Evolutionary conservation across 2,888 invertebrate genomes (phyloP).

Genomic region (Leptothorax acervorum): DNA sequence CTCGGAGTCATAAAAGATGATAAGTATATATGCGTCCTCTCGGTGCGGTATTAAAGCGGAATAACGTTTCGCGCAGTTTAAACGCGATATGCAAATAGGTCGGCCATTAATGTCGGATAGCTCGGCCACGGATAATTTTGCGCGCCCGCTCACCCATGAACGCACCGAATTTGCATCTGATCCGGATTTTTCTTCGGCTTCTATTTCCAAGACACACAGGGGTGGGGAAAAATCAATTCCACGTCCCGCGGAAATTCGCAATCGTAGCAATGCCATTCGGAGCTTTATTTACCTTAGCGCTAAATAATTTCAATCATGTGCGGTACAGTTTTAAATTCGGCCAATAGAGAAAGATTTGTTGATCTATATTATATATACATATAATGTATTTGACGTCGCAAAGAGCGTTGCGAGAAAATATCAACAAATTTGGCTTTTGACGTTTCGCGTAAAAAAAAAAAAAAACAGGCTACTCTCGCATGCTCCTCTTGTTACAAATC

Average conservation of each 20-base stretch:
- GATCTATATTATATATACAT: background rate
- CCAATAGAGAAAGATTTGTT: conserved; percentile 16
- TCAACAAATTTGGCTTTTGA: conserved; percentile 24
- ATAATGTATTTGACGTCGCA: background rate
- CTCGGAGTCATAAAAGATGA: conserved; percentile 34
- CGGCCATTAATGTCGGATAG: conserved; percentile 37
- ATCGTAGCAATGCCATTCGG: background rate
- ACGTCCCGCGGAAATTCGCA: conserved; percentile 13
- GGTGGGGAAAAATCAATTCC: conserved; percentile 25
- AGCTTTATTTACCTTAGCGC: conserved; percentile 25
- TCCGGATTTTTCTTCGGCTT: conserved; percentile 19
- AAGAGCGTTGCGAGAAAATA: conserved; percentile 10
- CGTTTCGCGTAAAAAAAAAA: background rate
- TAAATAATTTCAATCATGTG: conserved; percentile 29
- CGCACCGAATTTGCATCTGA: conserved; percentile 18
- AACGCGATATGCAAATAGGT: conserved; percentile 49
- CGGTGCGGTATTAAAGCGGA: conserved; percentile 16
- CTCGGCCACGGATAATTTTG: conserved; percentile 23
- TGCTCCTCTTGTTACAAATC: conserved; percentile 8
- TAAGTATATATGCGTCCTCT: conserved; percentile 18
- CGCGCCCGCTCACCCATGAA: conserved; percentile 6
- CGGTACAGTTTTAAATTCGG: conserved; percentile 10
- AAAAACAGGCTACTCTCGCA: background rate
- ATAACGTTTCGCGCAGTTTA: conserved; percentile 39
- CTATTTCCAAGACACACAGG: conserved; percentile 13